Percentiles rank a stretch among this genome's conserved stretches.
phyloP scores from a whole-genome alignment of 2,797 vertebrate genomes.

The Aulostomus chinensis region DNA sequence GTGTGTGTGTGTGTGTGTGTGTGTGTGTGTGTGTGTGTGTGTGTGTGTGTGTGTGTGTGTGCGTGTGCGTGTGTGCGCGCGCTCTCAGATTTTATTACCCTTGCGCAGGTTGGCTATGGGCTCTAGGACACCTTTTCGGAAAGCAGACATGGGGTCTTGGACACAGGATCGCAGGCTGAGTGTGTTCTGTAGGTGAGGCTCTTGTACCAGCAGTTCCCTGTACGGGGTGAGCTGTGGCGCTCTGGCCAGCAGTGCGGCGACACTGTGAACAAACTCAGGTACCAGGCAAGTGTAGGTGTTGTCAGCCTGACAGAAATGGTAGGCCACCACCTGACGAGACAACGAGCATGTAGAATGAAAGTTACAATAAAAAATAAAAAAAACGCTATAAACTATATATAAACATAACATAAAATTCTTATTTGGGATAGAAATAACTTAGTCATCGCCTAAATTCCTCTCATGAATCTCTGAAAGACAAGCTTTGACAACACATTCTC shows the following conservation, averaged over 20 bases:
- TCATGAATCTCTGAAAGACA: too few species aligned
- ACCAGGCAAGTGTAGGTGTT: slow-evolving; percentile 98
- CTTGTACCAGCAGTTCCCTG: slow-evolving; percentile 88
- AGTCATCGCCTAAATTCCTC: too few species aligned
- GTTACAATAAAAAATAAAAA: slow-evolving; percentile 6
- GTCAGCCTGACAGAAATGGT: slow-evolving; percentile 98
- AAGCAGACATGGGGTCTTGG: slow-evolving; percentile 92
- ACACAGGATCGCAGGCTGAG: slow-evolving; percentile 98
- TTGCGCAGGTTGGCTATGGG: slow-evolving; percentile 87
- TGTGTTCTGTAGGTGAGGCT: slow-evolving; percentile 91
- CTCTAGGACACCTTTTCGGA: slow-evolving; percentile 90
- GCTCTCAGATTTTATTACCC: slow-evolving; percentile 75
- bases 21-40: neutral
- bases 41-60: slow-evolving; percentile 7
- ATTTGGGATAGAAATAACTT: too few species aligned
- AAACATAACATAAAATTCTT: neutral
- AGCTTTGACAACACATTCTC: too few species aligned
- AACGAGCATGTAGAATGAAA: neutral
- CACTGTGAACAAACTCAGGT: slow-evolving; percentile 97
- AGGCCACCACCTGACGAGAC: slow-evolving; percentile 90
- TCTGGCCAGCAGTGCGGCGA: slow-evolving; percentile 92
- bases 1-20: neutral
- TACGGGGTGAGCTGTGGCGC: slow-evolving; percentile 86
- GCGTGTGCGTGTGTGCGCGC: neutral
- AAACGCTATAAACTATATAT: too few species aligned